These are phyloP conservation scores for Psittacula echo DNA, from an alignment of 2,797 vertebrate genomes.

Conservation along the genomic window DNA sequence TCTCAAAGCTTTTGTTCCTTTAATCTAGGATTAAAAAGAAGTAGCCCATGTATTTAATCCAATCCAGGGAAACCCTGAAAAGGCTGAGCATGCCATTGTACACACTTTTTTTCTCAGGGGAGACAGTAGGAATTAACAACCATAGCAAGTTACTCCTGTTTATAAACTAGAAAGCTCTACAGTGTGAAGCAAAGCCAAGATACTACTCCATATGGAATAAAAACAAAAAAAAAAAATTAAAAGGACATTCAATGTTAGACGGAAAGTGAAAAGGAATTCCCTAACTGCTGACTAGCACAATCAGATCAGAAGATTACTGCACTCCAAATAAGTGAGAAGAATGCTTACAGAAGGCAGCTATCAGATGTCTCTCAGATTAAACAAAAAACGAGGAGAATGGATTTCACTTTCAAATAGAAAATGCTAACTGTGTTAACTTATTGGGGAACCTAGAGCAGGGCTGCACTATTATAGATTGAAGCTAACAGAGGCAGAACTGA, in stretches of 20 bases:
- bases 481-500: constrained; percentile 58
- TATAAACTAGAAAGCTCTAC: neutral
- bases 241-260: neutral
- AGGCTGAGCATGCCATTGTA: neutral
- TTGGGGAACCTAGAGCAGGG: constrained; percentile 21
- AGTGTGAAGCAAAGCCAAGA: neutral
- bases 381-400: neutral
- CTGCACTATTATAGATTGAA: constrained; percentile 58
- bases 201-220: neutral
- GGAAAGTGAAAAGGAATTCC: neutral
- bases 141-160: neutral
- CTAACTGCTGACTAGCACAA: neutral
- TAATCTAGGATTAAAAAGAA: neutral
- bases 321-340: neutral
- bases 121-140: neutral
- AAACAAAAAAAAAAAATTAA: neutral
- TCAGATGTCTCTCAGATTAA: neutral
- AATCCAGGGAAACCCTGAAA: neutral
- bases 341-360: neutral
- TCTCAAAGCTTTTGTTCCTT: neutral
- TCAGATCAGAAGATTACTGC: neutral
- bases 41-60: neutral
- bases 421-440: constrained; percentile 1
- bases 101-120: neutral
- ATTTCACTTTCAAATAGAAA: constrained; percentile 13